Evolutionary conservation across 2,113 vertebrate species (phyloP).

Genomic region (Mus spicilegus): DNA sequence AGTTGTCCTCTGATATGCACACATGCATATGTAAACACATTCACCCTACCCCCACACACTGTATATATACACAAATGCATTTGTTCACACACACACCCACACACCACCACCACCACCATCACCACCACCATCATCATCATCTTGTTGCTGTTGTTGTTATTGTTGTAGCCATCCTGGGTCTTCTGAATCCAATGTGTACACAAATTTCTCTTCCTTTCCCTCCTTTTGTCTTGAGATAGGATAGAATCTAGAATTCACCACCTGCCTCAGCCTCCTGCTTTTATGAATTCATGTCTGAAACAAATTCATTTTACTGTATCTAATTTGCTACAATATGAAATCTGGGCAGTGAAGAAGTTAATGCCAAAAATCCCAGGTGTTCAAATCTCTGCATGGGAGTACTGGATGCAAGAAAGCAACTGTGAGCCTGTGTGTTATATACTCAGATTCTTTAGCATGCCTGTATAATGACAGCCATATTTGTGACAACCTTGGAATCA

Average conservation of each 20-base stretch:
- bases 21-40: not conserved
- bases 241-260: not conserved
- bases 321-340: not conserved
- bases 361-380: not conserved
- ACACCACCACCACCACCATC: not conserved
- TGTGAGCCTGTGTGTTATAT: not conserved
- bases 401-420: not conserved
- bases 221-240: not conserved
- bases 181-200: not conserved
- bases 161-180: not conserved
- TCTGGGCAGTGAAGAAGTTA: not conserved
- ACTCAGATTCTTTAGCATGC: not conserved
- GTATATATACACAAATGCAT: too few species aligned
- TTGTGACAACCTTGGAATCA: not conserved
- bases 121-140: too few species aligned
- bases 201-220: not conserved
- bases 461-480: not conserved
- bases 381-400: slow-evolving; percentile 3
- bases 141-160: not conserved
- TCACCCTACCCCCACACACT: not conserved
- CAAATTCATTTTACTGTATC: not conserved
- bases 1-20: not conserved
- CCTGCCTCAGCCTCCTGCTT: not conserved
- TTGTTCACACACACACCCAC: not conserved
- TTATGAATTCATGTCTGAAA: slow-evolving; percentile 17